These are phyloP conservation scores for Dryocosmus kuriphilus DNA, from an alignment of 2,888 invertebrate species.

Conservation along the genomic window DNA sequence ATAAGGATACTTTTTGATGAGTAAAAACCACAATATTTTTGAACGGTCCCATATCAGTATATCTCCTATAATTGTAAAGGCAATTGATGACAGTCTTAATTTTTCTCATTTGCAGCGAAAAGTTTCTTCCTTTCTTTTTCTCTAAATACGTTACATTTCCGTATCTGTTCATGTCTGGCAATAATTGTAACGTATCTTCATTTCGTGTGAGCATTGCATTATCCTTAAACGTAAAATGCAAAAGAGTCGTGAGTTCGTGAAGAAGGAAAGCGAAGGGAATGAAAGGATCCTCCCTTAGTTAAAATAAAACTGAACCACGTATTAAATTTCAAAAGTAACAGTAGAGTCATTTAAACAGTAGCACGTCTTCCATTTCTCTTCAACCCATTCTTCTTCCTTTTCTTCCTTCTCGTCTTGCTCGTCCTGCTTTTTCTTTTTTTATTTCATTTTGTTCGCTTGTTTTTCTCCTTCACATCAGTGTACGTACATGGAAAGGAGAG, in stretches of 20 bases:
- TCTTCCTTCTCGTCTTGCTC: not conserved
- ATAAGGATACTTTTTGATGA: too few species aligned
- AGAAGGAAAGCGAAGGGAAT: not conserved
- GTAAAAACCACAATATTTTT: too few species aligned
- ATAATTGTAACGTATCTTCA: conserved; percentile 12
- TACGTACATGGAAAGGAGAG: not conserved
- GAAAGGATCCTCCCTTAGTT: not conserved
- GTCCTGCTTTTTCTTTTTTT: not conserved
- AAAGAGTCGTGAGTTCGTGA: not conserved
- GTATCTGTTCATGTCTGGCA: conserved; percentile 3
- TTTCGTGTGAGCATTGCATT: conserved; percentile 26
- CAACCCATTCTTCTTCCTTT: conserved; percentile 11
- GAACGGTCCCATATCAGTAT: too few species aligned
- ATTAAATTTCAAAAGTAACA: conserved; percentile 32
- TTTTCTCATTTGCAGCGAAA: not conserved
- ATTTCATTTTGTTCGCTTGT: not conserved
- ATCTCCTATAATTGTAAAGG: too few species aligned
- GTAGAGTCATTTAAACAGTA: conserved; percentile 39
- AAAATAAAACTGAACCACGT: conserved; percentile 35
- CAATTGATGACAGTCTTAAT: not conserved
- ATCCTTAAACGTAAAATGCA: conserved; percentile 25
- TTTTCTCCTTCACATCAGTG: conserved; percentile 24
- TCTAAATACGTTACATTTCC: not conserved
- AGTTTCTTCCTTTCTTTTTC: not conserved
- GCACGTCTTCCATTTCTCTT: conserved; percentile 37